phyloP scores from a whole-genome alignment of 2,888 invertebrate genomes.

The Frankliniella intonsa region DNA sequence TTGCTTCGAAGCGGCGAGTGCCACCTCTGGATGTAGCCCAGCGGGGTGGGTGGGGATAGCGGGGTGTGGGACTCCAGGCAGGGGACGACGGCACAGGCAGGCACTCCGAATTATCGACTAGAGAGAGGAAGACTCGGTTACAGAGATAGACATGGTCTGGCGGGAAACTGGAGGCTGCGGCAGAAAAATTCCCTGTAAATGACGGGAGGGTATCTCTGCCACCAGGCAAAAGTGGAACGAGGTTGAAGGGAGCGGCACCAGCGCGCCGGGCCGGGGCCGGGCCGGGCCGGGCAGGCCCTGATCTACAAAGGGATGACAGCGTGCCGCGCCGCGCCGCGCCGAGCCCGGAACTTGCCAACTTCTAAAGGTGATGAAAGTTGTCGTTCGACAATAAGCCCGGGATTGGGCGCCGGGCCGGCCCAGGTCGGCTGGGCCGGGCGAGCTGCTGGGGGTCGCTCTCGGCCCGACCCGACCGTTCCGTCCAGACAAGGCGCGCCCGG shows the following conservation, averaged over 20 bases:
- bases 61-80: too few relatives aligned
- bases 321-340: not conserved
- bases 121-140: too few relatives aligned
- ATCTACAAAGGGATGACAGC: slow-evolving; percentile 24
- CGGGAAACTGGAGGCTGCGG: not conserved
- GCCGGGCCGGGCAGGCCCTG: not conserved
- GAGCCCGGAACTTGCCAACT: not conserved
- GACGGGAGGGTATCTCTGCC: too few relatives aligned
- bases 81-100: too few relatives aligned
- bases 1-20: not conserved
- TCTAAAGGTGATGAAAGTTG: slow-evolving; percentile 25
- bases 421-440: not conserved
- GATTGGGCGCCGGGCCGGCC: not conserved
- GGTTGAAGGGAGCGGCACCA: not conserved
- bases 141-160: too few relatives aligned
- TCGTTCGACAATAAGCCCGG: slow-evolving; percentile 18
- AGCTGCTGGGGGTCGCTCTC: too few relatives aligned
- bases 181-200: not conserved
- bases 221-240: too few relatives aligned
- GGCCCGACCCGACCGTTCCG: too few relatives aligned
- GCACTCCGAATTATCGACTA: too few relatives aligned
- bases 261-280: not conserved
- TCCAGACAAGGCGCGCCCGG: too few relatives aligned
- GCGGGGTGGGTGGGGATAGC: not conserved
- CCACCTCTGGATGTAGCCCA: not conserved